Percentiles rank a stretch among this genome's conserved stretches.
Conservation (phyloP, 2,797 vertebrate genomes). For the Cheirogaleus major region DNA sequence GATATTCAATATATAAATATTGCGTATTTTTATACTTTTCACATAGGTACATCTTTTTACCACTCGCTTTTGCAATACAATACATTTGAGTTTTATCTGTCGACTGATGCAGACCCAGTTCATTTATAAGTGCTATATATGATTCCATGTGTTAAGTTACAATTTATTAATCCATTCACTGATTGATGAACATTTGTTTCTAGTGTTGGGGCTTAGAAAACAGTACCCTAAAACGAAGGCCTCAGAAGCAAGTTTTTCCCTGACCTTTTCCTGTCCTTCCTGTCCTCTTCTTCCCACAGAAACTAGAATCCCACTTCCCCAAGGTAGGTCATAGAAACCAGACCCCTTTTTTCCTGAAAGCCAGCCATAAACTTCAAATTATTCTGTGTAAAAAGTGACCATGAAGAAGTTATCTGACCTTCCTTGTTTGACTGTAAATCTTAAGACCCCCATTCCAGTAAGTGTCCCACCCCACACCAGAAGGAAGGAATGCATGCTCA, state of each 20-base stretch:
- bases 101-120: background rate
- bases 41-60: background rate
- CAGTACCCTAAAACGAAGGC: background rate
- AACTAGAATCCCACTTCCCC: background rate
- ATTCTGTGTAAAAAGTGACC: background rate
- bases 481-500: background rate
- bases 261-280: background rate
- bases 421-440: background rate
- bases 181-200: background rate
- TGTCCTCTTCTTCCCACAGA: background rate
- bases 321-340: background rate
- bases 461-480: background rate
- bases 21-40: background rate
- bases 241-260: background rate
- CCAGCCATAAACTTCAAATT: background rate
- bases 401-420: background rate
- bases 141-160: background rate
- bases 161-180: background rate
- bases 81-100: background rate
- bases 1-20: background rate
- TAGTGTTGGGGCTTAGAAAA: background rate
- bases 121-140: background rate
- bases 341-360: background rate
- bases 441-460: background rate
- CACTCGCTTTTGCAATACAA: background rate